Evolutionary conservation across 2,888 invertebrate species (phyloP).

Genomic region (Dioctria rufipes): DNA sequence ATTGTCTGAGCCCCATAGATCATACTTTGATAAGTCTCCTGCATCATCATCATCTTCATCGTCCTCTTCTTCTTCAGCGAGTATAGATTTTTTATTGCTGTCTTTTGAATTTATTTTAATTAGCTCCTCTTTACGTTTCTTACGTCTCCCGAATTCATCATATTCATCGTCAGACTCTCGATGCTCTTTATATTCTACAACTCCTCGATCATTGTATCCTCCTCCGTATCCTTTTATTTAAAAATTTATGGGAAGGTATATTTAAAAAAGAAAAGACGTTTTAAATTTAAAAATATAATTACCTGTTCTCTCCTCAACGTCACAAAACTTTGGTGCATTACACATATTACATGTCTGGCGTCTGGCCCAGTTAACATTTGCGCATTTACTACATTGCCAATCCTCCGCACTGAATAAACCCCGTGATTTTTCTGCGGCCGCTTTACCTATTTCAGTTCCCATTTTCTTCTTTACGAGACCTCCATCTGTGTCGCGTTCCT

Average conservation of each 20-base stretch:
- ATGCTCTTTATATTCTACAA: slow-evolving; percentile 94
- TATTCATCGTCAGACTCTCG: slow-evolving; percentile 95
- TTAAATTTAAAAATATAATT: slow-evolving; percentile 10
- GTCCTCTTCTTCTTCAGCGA: slow-evolving; percentile 71
- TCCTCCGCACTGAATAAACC: slow-evolving; percentile 91
- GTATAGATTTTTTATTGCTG: slow-evolving; percentile 62
- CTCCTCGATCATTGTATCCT: slow-evolving; percentile 95
- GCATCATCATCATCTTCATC: slow-evolving; percentile 76
- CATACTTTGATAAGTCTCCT: slow-evolving; percentile 84
- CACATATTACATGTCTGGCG: slow-evolving; percentile 98
- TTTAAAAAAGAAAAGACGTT: too few species aligned
- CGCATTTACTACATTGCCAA: slow-evolving; percentile 99
- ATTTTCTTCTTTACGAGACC: slow-evolving; percentile 81
- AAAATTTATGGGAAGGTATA: background rate
- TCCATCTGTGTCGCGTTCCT: slow-evolving; percentile 74
- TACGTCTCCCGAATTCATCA: slow-evolving; percentile 89
- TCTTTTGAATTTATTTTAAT: slow-evolving; percentile 38
- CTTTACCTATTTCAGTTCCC: slow-evolving; percentile 97
- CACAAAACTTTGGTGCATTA: slow-evolving; percentile 97
- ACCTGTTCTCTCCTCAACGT: slow-evolving; percentile 86
- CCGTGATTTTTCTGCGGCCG: slow-evolving; percentile 97
- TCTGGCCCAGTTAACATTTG: slow-evolving; percentile 98
- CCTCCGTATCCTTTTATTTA: slow-evolving; percentile 80
- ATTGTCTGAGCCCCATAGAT: slow-evolving; percentile 81
- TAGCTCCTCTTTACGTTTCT: slow-evolving; percentile 69